Evolutionary conservation across 2,113 vertebrate species (phyloP), one percentile per base, ranked within the genome.

Genomic region (Aleadryas rufinucha): DNA sequence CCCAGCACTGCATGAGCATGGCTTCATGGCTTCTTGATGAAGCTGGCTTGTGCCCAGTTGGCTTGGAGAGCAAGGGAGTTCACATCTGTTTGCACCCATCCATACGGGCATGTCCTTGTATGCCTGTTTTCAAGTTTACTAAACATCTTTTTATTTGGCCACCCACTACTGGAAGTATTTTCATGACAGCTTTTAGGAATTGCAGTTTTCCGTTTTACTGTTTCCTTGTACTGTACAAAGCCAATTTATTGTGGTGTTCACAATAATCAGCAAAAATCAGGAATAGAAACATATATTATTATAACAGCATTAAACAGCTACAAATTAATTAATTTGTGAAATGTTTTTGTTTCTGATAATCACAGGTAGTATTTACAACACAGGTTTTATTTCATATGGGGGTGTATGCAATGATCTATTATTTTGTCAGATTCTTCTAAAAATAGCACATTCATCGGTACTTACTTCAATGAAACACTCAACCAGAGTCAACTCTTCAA

Each of bases 361-460:
- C 70, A 59, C 79, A 88, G 82, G 93, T 96, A 87, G 7, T 87
- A 35, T 94, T 93, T 93, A 87, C 78, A 91, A 35, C 27, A 66
- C 53, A 83, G 21, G 33, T 83, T 92, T 81, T 69, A 56, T 78
- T 76, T 92, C 30, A 27, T 30, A 59, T 0, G 30, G 75, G 33
- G 76, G 72, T 94, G 56, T 78, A 44, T 78, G 24, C 44, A 75
- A 13, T 59, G 78, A 83, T 90, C 75, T 79, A 59, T 87, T 83
- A 54, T 63, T 87, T 61, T 87, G 44, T 47, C 78, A 85, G 44
- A 31, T 35, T 85, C n/a, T 42, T 71, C 59, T 44, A 8, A 68
- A 76, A 86, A 89, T 42, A 85, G 28, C 33, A 70, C 63, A 70
- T 74, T 54, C 23, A 70, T 65, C 3, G 1, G 52, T 83, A 63